phyloP scores from a whole-genome alignment of 1,140 invertebrate genomes.

The Cepaea nemoralis region DNA sequence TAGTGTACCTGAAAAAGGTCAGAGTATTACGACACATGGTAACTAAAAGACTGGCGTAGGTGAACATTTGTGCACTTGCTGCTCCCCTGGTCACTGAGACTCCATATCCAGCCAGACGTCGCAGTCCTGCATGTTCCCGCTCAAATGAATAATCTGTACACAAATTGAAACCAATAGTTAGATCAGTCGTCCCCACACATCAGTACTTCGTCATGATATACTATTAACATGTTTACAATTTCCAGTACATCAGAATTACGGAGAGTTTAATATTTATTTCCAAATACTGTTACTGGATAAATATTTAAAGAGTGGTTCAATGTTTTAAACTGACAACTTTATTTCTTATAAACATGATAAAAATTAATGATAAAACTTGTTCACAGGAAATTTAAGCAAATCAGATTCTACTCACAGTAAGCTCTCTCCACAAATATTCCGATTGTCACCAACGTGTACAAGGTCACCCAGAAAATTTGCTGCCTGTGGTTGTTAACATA shows the following conservation, averaged over 20 bases:
- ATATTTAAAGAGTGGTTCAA: no score
- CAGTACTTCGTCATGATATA: no score
- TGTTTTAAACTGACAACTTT: no score
- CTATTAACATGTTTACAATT: no score
- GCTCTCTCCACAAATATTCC: slow-evolving; percentile 96
- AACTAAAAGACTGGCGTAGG: slow-evolving; percentile 91
- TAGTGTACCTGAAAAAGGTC: slow-evolving; percentile 81
- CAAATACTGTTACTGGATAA: no score
- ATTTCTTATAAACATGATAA: no score
- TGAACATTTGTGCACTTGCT: slow-evolving; percentile 95
- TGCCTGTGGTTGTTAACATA: slow-evolving; percentile 91
- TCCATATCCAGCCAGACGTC: slow-evolving; percentile 97
- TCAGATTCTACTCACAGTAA: slow-evolving; percentile 82
- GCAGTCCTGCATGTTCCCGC: slow-evolving; percentile 92
- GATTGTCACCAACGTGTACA: slow-evolving; percentile 95
- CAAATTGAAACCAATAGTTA: no score
- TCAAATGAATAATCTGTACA: slow-evolving; percentile 63
- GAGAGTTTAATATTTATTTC: no score
- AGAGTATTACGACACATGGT: slow-evolving; percentile 98
- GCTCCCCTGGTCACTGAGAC: slow-evolving; percentile 98
- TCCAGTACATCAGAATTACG: no score
- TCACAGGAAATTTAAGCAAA: no score
- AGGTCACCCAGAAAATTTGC: slow-evolving; percentile 96
- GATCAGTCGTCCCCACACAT: no score
- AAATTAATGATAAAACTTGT: no score